Conservation (phyloP, 2,797 vertebrate species). For the Neoniphon sammara region DNA sequence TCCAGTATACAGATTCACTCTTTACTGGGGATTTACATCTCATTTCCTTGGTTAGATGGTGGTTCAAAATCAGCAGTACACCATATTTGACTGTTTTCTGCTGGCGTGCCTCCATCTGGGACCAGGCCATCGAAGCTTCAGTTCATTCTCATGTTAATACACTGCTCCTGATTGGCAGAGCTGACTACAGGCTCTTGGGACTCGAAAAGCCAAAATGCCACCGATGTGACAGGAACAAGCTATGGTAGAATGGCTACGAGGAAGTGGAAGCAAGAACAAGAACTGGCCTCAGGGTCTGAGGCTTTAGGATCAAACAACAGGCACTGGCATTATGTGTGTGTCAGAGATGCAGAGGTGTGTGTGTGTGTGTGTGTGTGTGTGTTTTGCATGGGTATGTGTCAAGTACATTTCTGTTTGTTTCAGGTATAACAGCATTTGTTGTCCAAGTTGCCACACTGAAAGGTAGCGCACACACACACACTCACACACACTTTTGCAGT, state of each 20-base stretch:
- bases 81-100: constrained; percentile 11
- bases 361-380: too few species aligned
- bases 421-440: constrained; percentile 62
- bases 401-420: constrained; percentile 50
- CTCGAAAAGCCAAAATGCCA: constrained; percentile 21
- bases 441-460: constrained; percentile 32
- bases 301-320: background rate
- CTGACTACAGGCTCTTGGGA: background rate
- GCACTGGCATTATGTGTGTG: background rate
- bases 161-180: constrained; percentile 37
- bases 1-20: background rate
- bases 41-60: constrained; percentile 39
- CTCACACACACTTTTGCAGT: background rate
- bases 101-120: constrained; percentile 31
- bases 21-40: background rate
- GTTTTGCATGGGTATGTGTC: constrained; percentile 22
- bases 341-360: background rate
- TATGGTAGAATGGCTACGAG: constrained; percentile 19
- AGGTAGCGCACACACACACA: constrained; percentile 49
- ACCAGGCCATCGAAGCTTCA: constrained; percentile 41
- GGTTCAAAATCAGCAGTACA: constrained; percentile 30
- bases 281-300: background rate
- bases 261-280: background rate
- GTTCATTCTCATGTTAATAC: constrained; percentile 24
- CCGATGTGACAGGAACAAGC: constrained; percentile 15